Percentiles rank a stretch among this genome's conserved stretches.
Conservation (phyloP, 1,140 invertebrate species). For the Tetranychus urticae region DNA sequence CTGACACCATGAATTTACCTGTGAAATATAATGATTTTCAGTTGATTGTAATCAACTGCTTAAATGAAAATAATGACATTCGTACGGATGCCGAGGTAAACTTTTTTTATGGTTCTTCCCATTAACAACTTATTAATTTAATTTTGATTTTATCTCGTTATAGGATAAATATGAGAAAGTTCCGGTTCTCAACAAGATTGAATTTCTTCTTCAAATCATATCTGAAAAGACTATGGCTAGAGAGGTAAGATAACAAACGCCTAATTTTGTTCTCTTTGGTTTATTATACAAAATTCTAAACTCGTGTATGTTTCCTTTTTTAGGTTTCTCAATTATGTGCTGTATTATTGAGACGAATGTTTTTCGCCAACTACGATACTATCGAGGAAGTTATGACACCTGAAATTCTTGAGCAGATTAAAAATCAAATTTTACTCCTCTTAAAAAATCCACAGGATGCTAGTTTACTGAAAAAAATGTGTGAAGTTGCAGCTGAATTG, state of each 20-base stretch:
- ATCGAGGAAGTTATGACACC: conserved; percentile 55
- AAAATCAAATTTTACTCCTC: conserved; percentile 55
- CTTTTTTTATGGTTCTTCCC: no score
- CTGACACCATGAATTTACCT: background rate
- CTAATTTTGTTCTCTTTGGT: no score
- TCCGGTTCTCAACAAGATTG: no score
- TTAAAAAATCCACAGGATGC: conserved; percentile 50
- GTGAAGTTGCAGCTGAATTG: conserved; percentile 79
- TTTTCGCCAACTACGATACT: conserved; percentile 67
- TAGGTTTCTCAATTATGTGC: conserved; percentile 9
- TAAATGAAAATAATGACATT: background rate
- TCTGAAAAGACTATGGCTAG: background rate
- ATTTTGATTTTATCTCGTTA: background rate
- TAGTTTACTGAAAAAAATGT: conserved; percentile 61
- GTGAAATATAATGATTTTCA: background rate
- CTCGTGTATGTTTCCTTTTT: background rate
- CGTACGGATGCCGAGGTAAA: background rate
- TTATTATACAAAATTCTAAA: background rate
- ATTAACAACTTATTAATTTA: background rate
- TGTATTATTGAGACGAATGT: conserved; percentile 58
- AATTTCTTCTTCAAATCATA: background rate
- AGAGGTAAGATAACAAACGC: background rate
- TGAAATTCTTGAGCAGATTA: conserved; percentile 55
- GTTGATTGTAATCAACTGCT: background rate
- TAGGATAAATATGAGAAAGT: background rate